A percentile compares a stretch with the other conserved stretches of the same genome.
Conservation (phyloP, 2,797 vertebrate species). For the Rhyacichthys aspro region DNA sequence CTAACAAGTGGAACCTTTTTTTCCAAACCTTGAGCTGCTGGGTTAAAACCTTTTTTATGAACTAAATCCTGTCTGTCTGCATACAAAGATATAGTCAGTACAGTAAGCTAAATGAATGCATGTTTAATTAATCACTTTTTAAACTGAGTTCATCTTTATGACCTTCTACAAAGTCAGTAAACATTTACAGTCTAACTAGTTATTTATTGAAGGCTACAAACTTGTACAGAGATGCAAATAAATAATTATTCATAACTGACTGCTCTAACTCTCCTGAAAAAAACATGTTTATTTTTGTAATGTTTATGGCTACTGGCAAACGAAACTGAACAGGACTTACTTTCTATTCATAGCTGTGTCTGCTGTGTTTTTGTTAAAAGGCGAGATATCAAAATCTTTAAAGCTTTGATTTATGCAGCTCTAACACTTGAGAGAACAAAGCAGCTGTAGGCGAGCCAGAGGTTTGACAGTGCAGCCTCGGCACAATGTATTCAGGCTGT, state of each 20-base stretch:
- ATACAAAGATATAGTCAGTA: too few species aligned
- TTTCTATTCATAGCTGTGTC: slow-evolving; percentile 21
- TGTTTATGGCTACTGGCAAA: slow-evolving; percentile 24
- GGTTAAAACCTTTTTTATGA: too few species aligned
- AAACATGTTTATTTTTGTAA: slow-evolving; percentile 19
- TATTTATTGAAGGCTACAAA: slow-evolving; percentile 52
- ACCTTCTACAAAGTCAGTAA: slow-evolving; percentile 24
- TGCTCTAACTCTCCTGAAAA: slow-evolving; percentile 15
- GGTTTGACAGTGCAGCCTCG: slow-evolving; percentile 61
- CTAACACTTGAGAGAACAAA: slow-evolving; percentile 60
- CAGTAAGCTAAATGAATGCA: too few species aligned
- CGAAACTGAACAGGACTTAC: slow-evolving; percentile 1
- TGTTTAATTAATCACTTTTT: not conserved
- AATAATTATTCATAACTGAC: slow-evolving; percentile 19
- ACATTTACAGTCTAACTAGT: slow-evolving; percentile 48
- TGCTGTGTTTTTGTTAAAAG: slow-evolving; percentile 36
- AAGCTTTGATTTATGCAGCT: slow-evolving; percentile 66
- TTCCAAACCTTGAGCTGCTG: too few species aligned
- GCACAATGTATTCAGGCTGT: slow-evolving; percentile 67
- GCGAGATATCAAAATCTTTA: slow-evolving; percentile 62
- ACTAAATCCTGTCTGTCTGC: too few species aligned
- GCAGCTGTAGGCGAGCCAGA: slow-evolving; percentile 48
- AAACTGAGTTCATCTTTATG: slow-evolving; percentile 11
- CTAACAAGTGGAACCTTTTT: too few species aligned
- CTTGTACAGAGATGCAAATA: slow-evolving; percentile 24